Base-by-base conservation (phyloP, 2,113 vertebrate species). In the Plotosus lineatus region DNA sequence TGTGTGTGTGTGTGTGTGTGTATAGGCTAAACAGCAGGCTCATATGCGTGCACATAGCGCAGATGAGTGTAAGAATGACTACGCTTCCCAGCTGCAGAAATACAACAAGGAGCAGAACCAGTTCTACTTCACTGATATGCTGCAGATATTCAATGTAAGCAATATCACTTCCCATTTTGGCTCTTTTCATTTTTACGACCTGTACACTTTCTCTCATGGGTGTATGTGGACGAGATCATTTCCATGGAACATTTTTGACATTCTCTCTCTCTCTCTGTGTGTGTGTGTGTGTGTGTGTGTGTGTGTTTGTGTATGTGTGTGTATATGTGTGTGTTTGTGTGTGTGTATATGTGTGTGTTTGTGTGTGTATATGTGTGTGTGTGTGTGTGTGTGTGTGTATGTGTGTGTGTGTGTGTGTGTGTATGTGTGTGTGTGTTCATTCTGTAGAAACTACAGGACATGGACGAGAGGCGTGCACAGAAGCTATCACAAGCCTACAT, bases 51-150 rank as follows among this genome's bases (percentile, higher is more conserved):
- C 93, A 9, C 95, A 95, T 15, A 89, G 94, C 83, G 95, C 95
- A 0, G 95, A 97, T 61, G 95, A 97, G 76, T 95, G 95, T 83
- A 97, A 96, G 91, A 96, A 96, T 0, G 95, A 96, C 74, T 97
- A 97, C 0, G 95, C 95, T 0, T 90, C 94, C 21, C 95, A 94
- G 81, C 92, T 97, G 0, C 95, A 97, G 89, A 95, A 94, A 53
- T 97, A 92, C 89, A 97, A 96, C 91, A 92, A 93, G 71, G 95
- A 96, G 75, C 95, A 97, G 90, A 94, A 89, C 81, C 92, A 95
- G 83, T 96, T 96, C 86, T 97, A 97, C 82, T 96, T 95, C 66
- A 91, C 86, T 6, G 94, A 96, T 75, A 96, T 97, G 94, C 95
- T 95, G 1, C 90, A 94, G 68, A 93, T 95, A 82, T 96, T 96